phyloP scores from a whole-genome alignment of 2,797 vertebrate genomes.

The Lithobates pipiens region DNA sequence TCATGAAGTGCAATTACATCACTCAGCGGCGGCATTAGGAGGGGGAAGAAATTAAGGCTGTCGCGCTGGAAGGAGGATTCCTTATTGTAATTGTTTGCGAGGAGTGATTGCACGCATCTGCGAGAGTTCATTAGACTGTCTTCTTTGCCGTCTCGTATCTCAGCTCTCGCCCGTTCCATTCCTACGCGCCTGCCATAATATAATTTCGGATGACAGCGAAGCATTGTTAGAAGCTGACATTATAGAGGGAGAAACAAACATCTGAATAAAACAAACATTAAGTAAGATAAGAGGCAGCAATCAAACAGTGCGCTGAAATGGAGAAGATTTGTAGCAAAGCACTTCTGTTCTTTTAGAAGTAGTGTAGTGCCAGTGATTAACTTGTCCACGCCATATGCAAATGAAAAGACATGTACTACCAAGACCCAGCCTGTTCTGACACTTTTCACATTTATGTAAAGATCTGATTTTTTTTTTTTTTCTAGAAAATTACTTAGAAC shows the following conservation, averaged over 20 bases:
- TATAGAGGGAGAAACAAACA: background rate
- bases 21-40: constrained; percentile 40
- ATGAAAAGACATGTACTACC: too few species aligned
- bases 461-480: too few species aligned
- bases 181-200: constrained; percentile 25
- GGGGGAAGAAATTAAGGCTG: constrained; percentile 44
- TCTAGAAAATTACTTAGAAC: too few species aligned
- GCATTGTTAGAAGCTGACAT: constrained; percentile 22
- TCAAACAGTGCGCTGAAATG: background rate
- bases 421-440: too few species aligned
- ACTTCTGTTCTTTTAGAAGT: background rate
- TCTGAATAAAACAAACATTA: constrained; percentile 28
- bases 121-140: constrained; percentile 22
- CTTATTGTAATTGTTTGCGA: constrained; percentile 35
- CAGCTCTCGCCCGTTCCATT: background rate
- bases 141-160: background rate
- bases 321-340: background rate
- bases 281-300: constrained; percentile 11
- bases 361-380: background rate
- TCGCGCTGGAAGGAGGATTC: constrained; percentile 15
- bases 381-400: too few species aligned
- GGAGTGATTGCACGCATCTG: background rate
- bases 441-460: too few species aligned
- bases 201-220: constrained; percentile 27
- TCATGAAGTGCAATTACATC: constrained; percentile 57